Percentiles rank a stretch among this genome's conserved stretches.
Conservation (phyloP, 2,888 invertebrate genomes). For the Isotomurus palustris region DNA sequence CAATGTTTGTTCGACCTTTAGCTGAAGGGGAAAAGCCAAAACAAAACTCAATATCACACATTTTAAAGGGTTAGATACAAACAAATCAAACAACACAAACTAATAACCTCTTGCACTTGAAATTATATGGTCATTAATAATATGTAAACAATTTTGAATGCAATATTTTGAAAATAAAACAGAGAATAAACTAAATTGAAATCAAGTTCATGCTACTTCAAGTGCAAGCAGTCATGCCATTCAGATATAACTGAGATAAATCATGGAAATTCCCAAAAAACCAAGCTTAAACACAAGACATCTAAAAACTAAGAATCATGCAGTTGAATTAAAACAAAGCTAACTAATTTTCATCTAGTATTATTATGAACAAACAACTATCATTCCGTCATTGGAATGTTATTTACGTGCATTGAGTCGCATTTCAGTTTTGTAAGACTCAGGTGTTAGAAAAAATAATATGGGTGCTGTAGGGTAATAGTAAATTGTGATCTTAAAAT, state of each 20-base stretch:
- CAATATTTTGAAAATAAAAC: background rate
- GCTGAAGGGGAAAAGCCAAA: conserved; percentile 57
- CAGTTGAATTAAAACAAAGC: no score
- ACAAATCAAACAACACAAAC: conserved; percentile 17
- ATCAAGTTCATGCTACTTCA: background rate
- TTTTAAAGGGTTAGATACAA: background rate
- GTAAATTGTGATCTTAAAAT: no score
- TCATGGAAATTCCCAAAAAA: no score
- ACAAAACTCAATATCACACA: background rate
- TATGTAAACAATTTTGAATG: background rate
- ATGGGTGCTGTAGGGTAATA: no score
- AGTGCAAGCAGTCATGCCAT: background rate
- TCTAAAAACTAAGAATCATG: no score
- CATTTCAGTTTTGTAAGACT: no score
- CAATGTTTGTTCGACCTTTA: conserved; percentile 99
- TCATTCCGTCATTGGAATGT: no score
- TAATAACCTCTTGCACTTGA: conserved; percentile 5
- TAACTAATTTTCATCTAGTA: no score
- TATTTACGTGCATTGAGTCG: no score
- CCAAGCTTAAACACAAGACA: no score
- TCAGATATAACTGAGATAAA: background rate
- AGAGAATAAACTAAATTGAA: background rate
- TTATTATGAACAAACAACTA: no score
- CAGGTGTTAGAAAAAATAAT: no score
- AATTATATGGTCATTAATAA: conserved; percentile 1